These are phyloP conservation scores for Sinocyclocheilus rhinocerous DNA, from an alignment of 2,113 vertebrate species.

Conservation along the genomic window DNA sequence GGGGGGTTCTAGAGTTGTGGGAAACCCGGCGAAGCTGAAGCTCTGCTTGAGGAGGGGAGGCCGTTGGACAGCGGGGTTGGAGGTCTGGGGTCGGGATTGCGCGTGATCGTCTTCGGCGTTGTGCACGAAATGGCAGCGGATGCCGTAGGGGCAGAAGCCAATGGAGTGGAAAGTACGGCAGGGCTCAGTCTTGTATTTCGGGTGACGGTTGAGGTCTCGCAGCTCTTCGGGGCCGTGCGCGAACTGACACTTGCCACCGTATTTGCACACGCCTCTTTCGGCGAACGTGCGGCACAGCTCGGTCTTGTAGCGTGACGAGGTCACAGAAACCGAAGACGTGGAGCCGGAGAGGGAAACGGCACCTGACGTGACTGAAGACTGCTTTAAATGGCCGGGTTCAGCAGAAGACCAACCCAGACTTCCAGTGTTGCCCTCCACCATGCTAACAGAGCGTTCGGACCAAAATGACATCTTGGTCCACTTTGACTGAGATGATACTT, in stretches of 20 bases:
- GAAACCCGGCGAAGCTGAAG: slow-evolving; percentile 84
- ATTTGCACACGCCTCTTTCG: slow-evolving; percentile 78
- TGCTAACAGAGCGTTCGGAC: slow-evolving; percentile 73
- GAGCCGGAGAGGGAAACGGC: slow-evolving; percentile 63
- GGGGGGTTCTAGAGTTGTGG: slow-evolving; percentile 61
- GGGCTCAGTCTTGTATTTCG: slow-evolving; percentile 89
- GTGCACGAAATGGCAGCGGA: slow-evolving; percentile 91
- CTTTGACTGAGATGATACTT: slow-evolving; percentile 47
- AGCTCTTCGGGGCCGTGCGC: slow-evolving; percentile 83
- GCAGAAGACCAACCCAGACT: slow-evolving; percentile 69
- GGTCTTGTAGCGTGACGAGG: slow-evolving; percentile 79
- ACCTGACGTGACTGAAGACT: slow-evolving; percentile 50
- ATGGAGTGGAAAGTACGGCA: slow-evolving; percentile 89
- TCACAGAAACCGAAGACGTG: slow-evolving; percentile 55
- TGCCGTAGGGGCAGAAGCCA: slow-evolving; percentile 87
- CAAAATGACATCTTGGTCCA: slow-evolving; percentile 69
- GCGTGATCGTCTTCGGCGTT: slow-evolving; percentile 76
- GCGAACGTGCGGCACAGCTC: slow-evolving; percentile 80
- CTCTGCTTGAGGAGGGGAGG: slow-evolving; percentile 80
- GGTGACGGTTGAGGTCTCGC: slow-evolving; percentile 84
- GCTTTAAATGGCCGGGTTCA: slow-evolving; percentile 49
- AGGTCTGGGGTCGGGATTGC: slow-evolving; percentile 43
- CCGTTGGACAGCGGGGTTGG: slow-evolving; percentile 49
- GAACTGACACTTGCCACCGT: slow-evolving; percentile 84
- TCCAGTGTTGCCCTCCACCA: slow-evolving; percentile 69